Conservation (phyloP, 1,140 invertebrate genomes). For the Lasaia peninsularis region DNA sequence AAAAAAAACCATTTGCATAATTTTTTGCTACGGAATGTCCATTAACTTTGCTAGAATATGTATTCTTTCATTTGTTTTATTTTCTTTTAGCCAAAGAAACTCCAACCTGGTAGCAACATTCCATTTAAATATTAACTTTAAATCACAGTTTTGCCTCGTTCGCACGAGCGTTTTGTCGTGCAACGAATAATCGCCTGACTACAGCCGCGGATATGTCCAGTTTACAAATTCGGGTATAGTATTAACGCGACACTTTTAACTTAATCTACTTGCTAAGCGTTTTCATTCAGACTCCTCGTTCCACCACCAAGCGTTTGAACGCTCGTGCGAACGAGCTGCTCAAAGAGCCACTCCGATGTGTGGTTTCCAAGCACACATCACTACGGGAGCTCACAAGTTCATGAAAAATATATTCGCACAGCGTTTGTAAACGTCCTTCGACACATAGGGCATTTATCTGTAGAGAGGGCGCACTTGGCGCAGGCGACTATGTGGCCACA, state of each 20-base stretch:
- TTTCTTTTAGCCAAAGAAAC: neutral
- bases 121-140: conserved; percentile 6
- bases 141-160: conserved; percentile 9
- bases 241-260: neutral
- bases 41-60: neutral
- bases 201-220: conserved; percentile 1
- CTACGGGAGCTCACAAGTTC: conserved; percentile 39
- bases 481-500: conserved; percentile 93
- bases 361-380: conserved; percentile 56
- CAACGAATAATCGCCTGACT: neutral
- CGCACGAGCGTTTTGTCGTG: conserved; percentile 9
- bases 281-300: conserved; percentile 7
- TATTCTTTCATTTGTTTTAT: too few relatives aligned
- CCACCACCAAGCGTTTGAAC: conserved; percentile 4
- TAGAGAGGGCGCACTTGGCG: conserved; percentile 86
- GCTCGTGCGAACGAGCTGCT: conserved; percentile 11
- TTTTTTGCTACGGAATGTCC: neutral
- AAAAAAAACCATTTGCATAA: conserved; percentile 1
- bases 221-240: neutral
- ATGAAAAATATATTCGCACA: conserved; percentile 70
- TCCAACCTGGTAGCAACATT: neutral
- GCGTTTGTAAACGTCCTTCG: conserved; percentile 79
- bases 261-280: conserved; percentile 6
- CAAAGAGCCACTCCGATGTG: conserved; percentile 25
- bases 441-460: conserved; percentile 88